These are phyloP conservation scores for Prietella phreatophila DNA, from an alignment of 2,113 vertebrate genomes.

Conservation along the genomic window DNA sequence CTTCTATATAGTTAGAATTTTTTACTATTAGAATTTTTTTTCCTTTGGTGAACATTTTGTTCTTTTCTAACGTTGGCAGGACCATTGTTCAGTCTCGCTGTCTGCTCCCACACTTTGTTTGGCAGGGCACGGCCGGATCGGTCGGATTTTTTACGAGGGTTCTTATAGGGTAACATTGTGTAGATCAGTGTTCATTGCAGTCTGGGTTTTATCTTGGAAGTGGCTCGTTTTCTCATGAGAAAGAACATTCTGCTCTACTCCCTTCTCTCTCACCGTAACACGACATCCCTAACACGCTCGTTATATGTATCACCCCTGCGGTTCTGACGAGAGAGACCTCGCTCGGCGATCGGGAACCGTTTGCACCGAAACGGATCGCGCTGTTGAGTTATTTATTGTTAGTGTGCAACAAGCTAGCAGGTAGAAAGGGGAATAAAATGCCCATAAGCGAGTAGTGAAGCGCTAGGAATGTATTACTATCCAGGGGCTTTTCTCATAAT, in stretches of 20 bases:
- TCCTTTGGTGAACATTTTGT: too few species aligned
- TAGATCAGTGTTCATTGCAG: slow-evolving; percentile 30
- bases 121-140: neutral
- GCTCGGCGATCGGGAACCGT: neutral
- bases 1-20: neutral
- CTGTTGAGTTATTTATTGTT: neutral
- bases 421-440: neutral
- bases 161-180: slow-evolving; percentile 52
- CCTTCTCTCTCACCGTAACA: neutral
- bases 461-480: neutral
- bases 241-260: slow-evolving; percentile 20
- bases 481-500: neutral
- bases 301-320: neutral
- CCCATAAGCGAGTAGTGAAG: neutral
- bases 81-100: neutral
- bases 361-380: neutral
- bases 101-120: neutral
- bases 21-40: neutral
- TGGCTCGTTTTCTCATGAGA: slow-evolving; percentile 37
- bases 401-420: neutral
- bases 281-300: neutral
- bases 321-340: neutral
- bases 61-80: neutral
- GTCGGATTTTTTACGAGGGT: slow-evolving; percentile 18
- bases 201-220: slow-evolving; percentile 43